A percentile compares a stretch with the other conserved stretches of the same genome.
Conservation (phyloP, 2,113 vertebrate genomes). For the Eurystomus gularis region DNA sequence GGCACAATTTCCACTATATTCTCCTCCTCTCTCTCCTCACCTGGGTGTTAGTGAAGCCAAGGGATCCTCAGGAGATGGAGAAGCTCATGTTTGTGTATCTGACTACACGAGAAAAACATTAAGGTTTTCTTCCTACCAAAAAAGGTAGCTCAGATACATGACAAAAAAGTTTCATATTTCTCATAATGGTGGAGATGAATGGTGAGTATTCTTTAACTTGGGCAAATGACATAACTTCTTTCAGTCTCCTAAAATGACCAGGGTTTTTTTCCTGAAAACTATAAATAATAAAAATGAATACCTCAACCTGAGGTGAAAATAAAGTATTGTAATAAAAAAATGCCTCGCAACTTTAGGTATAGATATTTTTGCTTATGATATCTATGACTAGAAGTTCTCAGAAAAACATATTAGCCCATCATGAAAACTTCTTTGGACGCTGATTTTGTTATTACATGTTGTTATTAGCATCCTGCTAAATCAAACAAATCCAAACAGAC, state of each 20-base stretch:
- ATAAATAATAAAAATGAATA: not conserved
- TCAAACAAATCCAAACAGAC: conserved; percentile 42
- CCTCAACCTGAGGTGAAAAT: not conserved
- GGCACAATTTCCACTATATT: not conserved
- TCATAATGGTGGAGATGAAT: not conserved
- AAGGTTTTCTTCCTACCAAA: not conserved
- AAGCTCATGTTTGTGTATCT: not conserved
- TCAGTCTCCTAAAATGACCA: not conserved
- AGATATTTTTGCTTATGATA: not conserved
- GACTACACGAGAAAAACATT: not conserved
- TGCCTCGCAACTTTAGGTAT: not conserved
- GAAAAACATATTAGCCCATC: not conserved
- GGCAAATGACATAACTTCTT: not conserved
- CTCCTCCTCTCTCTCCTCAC: not conserved
- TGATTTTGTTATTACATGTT: not conserved
- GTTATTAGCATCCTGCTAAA: conserved; percentile 11
- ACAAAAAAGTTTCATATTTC: not conserved
- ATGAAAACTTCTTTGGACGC: not conserved
- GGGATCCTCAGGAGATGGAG: not conserved
- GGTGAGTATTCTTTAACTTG: not conserved
- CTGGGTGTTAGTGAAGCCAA: not conserved
- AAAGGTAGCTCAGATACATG: not conserved
- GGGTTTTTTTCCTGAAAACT: not conserved
- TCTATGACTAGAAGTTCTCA: not conserved
- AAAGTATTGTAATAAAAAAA: not conserved